Evolutionary conservation across 2,888 invertebrate genomes (phyloP).

Genomic region (Eupithecia subumbrata): DNA sequence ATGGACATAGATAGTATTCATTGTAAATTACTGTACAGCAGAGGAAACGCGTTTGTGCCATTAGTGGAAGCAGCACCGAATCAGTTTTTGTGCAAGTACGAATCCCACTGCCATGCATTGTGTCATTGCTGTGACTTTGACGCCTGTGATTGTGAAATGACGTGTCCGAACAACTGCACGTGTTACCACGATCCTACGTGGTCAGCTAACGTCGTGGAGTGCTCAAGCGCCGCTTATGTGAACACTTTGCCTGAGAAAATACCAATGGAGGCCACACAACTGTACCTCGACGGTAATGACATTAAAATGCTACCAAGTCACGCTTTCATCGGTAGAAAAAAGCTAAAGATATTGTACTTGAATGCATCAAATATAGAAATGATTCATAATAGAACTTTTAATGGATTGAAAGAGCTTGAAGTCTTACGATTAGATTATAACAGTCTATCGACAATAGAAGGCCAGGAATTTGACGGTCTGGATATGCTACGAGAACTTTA

Average conservation of each 20-base stretch:
- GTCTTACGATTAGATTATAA: conserved; percentile 91
- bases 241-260: conserved; percentile 90
- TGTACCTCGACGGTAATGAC: conserved; percentile 93
- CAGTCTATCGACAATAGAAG: conserved; percentile 86
- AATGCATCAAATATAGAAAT: conserved; percentile 91
- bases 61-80: conserved; percentile 91
- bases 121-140: conserved; percentile 97
- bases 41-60: conserved; percentile 89
- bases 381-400: conserved; percentile 92
- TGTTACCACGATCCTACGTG: conserved; percentile 95
- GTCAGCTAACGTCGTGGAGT: conserved; percentile 94
- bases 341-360: conserved; percentile 89
- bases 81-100: conserved; percentile 93
- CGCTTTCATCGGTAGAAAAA: conserved; percentile 93
- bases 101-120: conserved; percentile 92
- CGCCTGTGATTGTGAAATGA: conserved; percentile 96
- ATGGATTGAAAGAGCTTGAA: conserved; percentile 91
- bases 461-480: conserved; percentile 92
- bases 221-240: conserved; percentile 88
- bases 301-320: conserved; percentile 90
- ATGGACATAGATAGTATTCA: conserved; percentile 93
- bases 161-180: conserved; percentile 93
- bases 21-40: conserved; percentile 91
- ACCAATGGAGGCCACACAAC: conserved; percentile 95
- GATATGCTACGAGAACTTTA: conserved; percentile 88